These are phyloP conservation scores for Rhabdomys pumilio DNA, from an alignment of 2,797 vertebrate species.

Conservation along the genomic window DNA sequence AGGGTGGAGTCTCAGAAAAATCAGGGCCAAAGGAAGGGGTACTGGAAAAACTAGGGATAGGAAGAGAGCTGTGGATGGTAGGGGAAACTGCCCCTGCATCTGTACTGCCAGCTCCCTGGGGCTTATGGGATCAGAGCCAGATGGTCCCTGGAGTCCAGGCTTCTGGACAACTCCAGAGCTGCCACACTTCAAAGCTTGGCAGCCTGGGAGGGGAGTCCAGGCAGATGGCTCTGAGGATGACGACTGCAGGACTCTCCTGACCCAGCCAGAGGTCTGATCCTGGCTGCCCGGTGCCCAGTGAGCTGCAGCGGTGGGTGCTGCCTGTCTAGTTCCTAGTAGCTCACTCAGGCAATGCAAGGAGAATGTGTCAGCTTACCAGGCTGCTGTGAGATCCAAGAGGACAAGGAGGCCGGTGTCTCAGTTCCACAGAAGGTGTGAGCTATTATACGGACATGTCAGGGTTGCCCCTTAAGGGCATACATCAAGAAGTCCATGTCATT, in stretches of 20 bases:
- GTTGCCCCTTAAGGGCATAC: background rate
- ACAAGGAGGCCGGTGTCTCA: background rate
- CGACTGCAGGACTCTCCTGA: background rate
- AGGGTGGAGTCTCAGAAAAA: background rate
- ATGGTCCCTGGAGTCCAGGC: background rate
- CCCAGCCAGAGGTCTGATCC: background rate
- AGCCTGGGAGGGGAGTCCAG: background rate
- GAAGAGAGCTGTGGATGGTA: background rate
- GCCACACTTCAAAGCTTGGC: background rate
- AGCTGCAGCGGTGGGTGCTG: background rate
- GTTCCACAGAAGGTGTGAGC: background rate
- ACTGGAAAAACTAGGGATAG: background rate
- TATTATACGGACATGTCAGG: background rate
- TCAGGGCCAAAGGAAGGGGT: background rate
- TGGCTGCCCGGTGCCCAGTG: accelerated
- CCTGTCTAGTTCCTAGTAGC: background rate
- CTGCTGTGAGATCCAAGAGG: background rate
- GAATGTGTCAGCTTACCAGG: background rate
- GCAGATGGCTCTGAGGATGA: background rate
- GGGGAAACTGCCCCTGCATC: background rate
- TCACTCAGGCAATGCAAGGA: background rate
- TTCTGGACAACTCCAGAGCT: background rate
- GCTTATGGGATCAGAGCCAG: background rate
- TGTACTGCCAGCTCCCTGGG: background rate
- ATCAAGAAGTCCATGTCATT: background rate